Evolutionary conservation across 2,797 vertebrate genomes (phyloP), one percentile per base, ranked within the genome.

Genomic region (Hylomyscus alleni): DNA sequence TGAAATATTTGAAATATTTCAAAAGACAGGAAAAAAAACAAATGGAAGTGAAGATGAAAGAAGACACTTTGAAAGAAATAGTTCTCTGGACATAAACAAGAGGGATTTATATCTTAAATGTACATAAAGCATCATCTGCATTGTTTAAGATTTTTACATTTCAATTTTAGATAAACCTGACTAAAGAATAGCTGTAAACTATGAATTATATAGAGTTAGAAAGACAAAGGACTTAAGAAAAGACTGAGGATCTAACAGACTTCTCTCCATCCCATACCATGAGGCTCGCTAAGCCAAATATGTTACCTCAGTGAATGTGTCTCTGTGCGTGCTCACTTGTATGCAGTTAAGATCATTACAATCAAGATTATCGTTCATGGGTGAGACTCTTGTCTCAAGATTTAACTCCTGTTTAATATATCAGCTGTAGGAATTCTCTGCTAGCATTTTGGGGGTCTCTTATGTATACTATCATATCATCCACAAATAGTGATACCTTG

Each of bases 1-100:
- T n/a, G n/a, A n/a, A n/a, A n/a, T 37, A 56, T 54, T 50, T 91
- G 40, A 90, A 95, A 85, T 84, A 81, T 69, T 91, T 85, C n/a
- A 54, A 95, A 89, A 96, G 26, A 72, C 19, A 65, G 9, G 58
- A 26, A 47, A 90, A 67, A 60, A 67, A 62, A 4, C 8, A 29
- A n/a, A 12, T 60, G 8, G 29, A 15, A 56, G 0, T 31, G 44
- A 24, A 73, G 17, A 56, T 31, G 6, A 4, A n/a, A 83, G 40
- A 90, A 73, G 50, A 88, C 19, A 78, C 1, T 54, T 50, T 90
- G 56, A 87, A 58, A 88, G 3, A 89, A 60, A 40, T 1, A 67
- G 65, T 60, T 84, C 40, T 54, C 40, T 47, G 10, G 19, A 84
- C 60, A 78, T 3, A 85, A 89, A 73, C 37, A 88, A 44, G 80